Evolutionary conservation across 2,888 invertebrate genomes (phyloP).

Genomic region (Caenorhabditis sinica): DNA sequence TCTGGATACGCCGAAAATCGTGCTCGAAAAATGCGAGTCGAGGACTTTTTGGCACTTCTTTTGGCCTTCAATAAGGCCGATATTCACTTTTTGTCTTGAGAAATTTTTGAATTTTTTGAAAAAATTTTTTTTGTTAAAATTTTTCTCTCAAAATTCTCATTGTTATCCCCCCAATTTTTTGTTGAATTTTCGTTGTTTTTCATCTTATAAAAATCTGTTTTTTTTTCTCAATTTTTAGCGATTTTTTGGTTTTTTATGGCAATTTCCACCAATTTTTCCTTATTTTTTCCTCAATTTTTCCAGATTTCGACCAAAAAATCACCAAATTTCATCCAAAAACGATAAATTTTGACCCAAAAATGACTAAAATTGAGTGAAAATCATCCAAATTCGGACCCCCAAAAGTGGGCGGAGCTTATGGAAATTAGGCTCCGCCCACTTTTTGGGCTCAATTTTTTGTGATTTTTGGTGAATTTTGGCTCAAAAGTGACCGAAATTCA

Average conservation of each 20-base stretch:
- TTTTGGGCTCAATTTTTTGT: too few species aligned
- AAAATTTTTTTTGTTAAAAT: constrained; percentile 24
- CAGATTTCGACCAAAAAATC: too few species aligned
- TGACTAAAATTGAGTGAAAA: too few species aligned
- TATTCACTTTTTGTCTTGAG: constrained; percentile 89
- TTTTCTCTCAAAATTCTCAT: neutral
- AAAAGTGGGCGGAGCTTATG: too few species aligned
- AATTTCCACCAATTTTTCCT: neutral
- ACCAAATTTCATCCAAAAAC: too few species aligned
- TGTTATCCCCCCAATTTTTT: too few species aligned
- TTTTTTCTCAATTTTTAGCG: neutral
- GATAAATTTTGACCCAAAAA: too few species aligned
- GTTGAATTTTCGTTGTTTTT: neutral
- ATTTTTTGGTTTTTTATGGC: neutral
- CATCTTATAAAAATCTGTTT: constrained; percentile 1
- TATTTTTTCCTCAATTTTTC: neutral
- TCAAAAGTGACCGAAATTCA: too few species aligned
- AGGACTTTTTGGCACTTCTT: constrained; percentile 93
- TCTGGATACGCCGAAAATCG: constrained; percentile 89
- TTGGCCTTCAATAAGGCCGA: constrained; percentile 94
- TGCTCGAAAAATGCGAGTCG: constrained; percentile 95
- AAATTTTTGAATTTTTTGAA: constrained; percentile 1
- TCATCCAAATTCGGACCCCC: too few species aligned
- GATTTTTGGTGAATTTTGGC: too few species aligned
- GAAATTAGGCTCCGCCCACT: too few species aligned